Evolutionary conservation across 2,888 invertebrate species (phyloP).

Genomic region (Deroplatys truncata): DNA sequence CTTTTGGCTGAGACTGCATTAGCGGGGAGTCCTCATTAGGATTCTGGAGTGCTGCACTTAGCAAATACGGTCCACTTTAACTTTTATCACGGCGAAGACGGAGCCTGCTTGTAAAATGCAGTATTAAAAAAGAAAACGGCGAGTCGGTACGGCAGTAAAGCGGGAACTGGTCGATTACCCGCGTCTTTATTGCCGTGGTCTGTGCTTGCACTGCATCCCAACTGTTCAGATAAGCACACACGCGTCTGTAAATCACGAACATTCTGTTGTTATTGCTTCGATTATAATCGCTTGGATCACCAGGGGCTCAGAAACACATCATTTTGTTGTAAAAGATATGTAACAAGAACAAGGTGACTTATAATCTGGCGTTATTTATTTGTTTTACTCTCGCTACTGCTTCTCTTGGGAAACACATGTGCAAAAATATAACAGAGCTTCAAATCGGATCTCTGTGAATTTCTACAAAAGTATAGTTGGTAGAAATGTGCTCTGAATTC

Average conservation of each 20-base stretch:
- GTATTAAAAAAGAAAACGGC: neutral
- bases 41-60: neutral
- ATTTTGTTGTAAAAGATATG: no score
- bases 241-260: neutral
- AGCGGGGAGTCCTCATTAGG: neutral
- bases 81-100: neutral
- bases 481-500: no score
- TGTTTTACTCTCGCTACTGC: no score
- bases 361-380: no score
- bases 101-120: neutral
- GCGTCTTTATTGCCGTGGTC: neutral
- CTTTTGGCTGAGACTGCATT: neutral
- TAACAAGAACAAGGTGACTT: no score
- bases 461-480: no score
- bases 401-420: no score
- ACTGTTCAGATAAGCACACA: neutral
- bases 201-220: neutral
- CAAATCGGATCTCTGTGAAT: no score
- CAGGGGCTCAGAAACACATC: no score
- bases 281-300: neutral
- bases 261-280: neutral
- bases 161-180: neutral
- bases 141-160: neutral
- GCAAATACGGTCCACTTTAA: neutral
- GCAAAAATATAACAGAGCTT: no score